A percentile compares a stretch with the other conserved stretches of the same genome.
Evolutionary conservation across 2,797 vertebrate species (phyloP).

Genomic region (Microctenopoma steveboyesi): DNA sequence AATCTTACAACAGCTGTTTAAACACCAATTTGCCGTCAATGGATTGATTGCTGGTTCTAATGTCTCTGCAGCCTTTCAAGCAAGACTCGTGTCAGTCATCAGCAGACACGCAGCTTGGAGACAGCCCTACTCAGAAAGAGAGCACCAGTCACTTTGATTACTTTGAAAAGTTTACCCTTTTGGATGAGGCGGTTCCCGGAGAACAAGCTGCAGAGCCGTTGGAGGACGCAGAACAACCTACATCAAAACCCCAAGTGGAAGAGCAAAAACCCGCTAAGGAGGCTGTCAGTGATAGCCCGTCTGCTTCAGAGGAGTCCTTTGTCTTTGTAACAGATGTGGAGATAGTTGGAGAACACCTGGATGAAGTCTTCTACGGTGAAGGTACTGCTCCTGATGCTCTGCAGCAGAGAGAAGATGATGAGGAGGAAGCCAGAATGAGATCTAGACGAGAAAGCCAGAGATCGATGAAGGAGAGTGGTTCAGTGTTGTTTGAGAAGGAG

Average conservation of each 20-base stretch:
- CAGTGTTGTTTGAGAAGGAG: slow-evolving; percentile 86
- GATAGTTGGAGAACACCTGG: slow-evolving; percentile 84
- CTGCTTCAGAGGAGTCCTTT: slow-evolving; percentile 74
- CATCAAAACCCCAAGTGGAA: slow-evolving; percentile 43
- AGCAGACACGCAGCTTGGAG: slow-evolving; percentile 51
- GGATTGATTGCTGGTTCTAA: slow-evolving; percentile 18
- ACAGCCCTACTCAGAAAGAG: slow-evolving; percentile 60
- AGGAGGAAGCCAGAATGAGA: slow-evolving; percentile 54
- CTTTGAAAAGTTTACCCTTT: slow-evolving; percentile 93
- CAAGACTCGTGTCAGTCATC: slow-evolving; percentile 51
- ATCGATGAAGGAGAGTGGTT: slow-evolving; percentile 80
- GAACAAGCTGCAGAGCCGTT: slow-evolving; percentile 66
- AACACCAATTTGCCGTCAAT: not conserved
- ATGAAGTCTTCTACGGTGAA: slow-evolving; percentile 91
- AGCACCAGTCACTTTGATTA: slow-evolving; percentile 86
- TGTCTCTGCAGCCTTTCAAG: slow-evolving; percentile 52
- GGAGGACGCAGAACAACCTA: slow-evolving; percentile 36
- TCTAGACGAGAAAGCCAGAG: slow-evolving; percentile 77
- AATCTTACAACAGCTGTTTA: not conserved
- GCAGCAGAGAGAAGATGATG: slow-evolving; percentile 62
- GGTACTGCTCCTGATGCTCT: slow-evolving; percentile 77
- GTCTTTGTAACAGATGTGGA: slow-evolving; percentile 85
- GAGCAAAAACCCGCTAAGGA: slow-evolving; percentile 43
- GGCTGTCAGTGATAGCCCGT: slow-evolving; percentile 26
- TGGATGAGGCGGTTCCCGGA: slow-evolving; percentile 84